Evolutionary conservation across 2,113 vertebrate species (phyloP), one percentile per base, ranked within the genome.

Genomic region (Pogona vitticeps): DNA sequence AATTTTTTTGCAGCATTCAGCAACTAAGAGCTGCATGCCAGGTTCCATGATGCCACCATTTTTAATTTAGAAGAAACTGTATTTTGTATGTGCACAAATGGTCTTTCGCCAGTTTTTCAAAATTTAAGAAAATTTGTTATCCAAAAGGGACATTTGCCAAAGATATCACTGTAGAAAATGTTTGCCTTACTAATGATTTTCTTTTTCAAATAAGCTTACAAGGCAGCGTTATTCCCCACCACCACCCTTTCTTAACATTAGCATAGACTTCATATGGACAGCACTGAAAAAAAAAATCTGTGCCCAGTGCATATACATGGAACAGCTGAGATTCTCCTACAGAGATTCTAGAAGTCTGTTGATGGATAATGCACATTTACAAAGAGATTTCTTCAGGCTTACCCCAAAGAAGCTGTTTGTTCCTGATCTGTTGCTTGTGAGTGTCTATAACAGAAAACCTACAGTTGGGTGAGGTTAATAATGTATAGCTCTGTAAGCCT

Each of bases 271-370:
- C 12, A 1, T 0, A 1, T 42, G 58, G 6, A 59, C 77, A 0
- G 8, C 5, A 82, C 52, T 17, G 33, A 0, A 52, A 5, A 10
- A 10, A 10, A 10, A 52, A 0, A 1, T 0, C 0, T 18, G 20
- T 28, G 31, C 52, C 71, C 84, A 0, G 6, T 82, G 42, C 28
- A 10, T n/a, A 56, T 9, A 12, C 21, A 10, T n/a, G 80, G 26
- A 63, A 28, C 13, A 73, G 52, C 26, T 70, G 18, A 4, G 0
- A 56, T 72, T 8, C 38, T 38, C 58, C 67, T 1, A 28, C 46
- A 78, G 83, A 18, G 76, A 81, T 75, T 28, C 36, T 52, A 21
- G 56, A 7, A 67, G 80, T 84, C 83, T n/a, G n/a, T 26, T 75
- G 81, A 82, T 67, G 87, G 67, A 67, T 56, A 86, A 42, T 0